Evolutionary conservation across 2,797 vertebrate genomes (phyloP).

Genomic region (Brachymystax lenok): DNA sequence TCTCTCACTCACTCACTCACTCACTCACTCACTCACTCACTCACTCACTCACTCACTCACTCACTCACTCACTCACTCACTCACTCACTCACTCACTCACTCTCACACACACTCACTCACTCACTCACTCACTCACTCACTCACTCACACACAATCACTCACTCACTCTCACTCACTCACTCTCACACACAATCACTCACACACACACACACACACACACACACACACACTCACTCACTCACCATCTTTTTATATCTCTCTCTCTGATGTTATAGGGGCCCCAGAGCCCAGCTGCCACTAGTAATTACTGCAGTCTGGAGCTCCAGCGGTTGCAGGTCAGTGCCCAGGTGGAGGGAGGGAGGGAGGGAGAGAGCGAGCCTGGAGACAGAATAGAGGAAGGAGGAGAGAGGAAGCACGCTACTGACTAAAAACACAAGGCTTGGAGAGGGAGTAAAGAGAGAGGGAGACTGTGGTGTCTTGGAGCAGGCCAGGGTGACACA

Average conservation of each 20-base stretch:
- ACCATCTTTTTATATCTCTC: constrained; percentile 57
- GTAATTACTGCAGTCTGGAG: constrained; percentile 74
- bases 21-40: too few species aligned
- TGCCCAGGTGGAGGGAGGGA: constrained; percentile 60
- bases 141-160: too few species aligned
- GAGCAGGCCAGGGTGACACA: constrained; percentile 44
- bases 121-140: too few species aligned
- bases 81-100: too few species aligned
- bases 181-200: too few species aligned
- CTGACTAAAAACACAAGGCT: constrained; percentile 1
- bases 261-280: constrained; percentile 67
- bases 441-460: neutral
- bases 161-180: too few species aligned
- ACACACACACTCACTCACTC: constrained; percentile 10
- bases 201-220: too few species aligned
- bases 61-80: too few species aligned
- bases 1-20: too few species aligned
- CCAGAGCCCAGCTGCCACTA: constrained; percentile 74
- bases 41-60: too few species aligned
- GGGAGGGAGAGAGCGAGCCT: constrained; percentile 50
- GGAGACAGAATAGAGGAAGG: constrained; percentile 31
- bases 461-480: constrained; percentile 43
- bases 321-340: constrained; percentile 66
- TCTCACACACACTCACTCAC: too few species aligned
- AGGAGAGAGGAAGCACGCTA: constrained; percentile 23